phyloP scores from a whole-genome alignment of 2,113 vertebrate species.

The Aegotheles bennettii region DNA sequence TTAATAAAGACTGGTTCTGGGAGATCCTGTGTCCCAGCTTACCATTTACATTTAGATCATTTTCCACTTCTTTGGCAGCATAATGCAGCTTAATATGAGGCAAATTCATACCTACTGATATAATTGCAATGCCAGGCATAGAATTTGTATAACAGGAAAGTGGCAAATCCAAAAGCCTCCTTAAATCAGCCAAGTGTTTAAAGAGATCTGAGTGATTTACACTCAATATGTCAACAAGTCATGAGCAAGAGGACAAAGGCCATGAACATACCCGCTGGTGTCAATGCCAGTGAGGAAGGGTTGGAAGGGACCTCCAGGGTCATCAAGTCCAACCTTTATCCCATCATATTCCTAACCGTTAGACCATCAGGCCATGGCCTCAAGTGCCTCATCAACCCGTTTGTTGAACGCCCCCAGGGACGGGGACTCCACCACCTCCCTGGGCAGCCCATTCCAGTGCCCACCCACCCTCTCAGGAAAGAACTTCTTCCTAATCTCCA shows the following conservation, averaged over 20 bases:
- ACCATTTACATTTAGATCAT: neutral
- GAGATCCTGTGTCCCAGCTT: neutral
- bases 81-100: neutral
- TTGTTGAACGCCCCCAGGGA: no score
- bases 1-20: neutral
- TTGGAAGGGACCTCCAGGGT: neutral
- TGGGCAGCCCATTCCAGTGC: no score
- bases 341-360: no score
- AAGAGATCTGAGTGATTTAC: neutral
- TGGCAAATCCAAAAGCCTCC: neutral
- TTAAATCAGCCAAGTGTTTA: neutral
- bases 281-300: accelerated
- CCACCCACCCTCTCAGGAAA: no score
- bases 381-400: no score
- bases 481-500: no score
- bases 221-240: neutral
- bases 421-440: no score
- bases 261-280: accelerated
- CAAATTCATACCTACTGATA: neutral
- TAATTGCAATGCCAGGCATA: neutral
- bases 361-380: no score
- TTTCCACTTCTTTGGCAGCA: neutral
- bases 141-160: neutral
- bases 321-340: no score
- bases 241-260: neutral